These are phyloP conservation scores for Atrina japonica DNA, from an alignment of 2,888 invertebrate genomes.

Conservation along the genomic window DNA sequence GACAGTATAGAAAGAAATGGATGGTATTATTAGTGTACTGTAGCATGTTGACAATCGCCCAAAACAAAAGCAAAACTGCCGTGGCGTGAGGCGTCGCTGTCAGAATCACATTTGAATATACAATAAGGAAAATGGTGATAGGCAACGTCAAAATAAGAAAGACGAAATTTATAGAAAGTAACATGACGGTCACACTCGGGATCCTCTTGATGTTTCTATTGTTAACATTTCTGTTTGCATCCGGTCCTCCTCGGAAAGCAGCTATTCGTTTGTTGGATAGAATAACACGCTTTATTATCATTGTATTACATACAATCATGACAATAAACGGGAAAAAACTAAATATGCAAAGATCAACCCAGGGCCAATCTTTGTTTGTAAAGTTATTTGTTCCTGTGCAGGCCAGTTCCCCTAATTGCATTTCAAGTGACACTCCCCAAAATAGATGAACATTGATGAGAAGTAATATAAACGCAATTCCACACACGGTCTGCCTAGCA, in stretches of 20 bases:
- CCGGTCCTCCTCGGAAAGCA: constrained; percentile 5
- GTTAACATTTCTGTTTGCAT: neutral
- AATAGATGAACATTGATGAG: constrained; percentile 73
- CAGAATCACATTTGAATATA: constrained; percentile 56
- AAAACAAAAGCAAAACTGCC: constrained; percentile 60
- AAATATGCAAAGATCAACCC: constrained; percentile 69
- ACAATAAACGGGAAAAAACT: constrained; percentile 65
- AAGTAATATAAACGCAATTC: constrained; percentile 47
- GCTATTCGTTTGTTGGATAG: constrained; percentile 21
- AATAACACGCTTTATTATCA: constrained; percentile 61
- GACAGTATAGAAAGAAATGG: constrained; percentile 71
- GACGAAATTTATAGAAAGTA: constrained; percentile 64
- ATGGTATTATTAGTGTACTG: constrained; percentile 70
- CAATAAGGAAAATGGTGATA: constrained; percentile 66
- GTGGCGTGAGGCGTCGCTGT: constrained; percentile 38
- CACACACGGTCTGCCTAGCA: constrained; percentile 55
- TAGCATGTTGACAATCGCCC: constrained; percentile 69
- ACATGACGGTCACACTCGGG: constrained; percentile 62
- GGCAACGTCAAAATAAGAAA: constrained; percentile 68
- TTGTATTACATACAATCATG: constrained; percentile 65
- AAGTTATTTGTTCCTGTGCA: constrained; percentile 47
- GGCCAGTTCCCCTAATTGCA: constrained; percentile 40
- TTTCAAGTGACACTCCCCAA: constrained; percentile 64
- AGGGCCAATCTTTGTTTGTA: constrained; percentile 59
- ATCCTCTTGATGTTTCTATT: constrained; percentile 24